phyloP scores from a whole-genome alignment of 2,113 vertebrate genomes.

The Perca schrenkii region DNA sequence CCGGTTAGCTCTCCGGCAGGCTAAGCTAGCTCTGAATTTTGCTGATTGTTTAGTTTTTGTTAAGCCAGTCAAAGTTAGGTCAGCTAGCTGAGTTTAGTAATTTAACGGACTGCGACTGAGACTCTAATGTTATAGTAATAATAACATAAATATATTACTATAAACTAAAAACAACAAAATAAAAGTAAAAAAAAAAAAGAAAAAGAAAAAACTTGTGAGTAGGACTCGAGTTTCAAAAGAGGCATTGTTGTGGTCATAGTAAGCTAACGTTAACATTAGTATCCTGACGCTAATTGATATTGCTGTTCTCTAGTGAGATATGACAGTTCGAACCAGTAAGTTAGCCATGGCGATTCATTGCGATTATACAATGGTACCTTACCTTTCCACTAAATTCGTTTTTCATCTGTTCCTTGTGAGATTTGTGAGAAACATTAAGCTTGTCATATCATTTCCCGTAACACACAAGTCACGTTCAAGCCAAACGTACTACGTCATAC shows the following conservation, averaged over 20 bases:
- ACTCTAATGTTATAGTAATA: background rate
- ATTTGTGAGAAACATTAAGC: background rate
- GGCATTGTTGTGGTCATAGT: conserved; percentile 31
- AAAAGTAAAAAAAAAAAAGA: background rate
- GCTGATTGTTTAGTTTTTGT: conserved; percentile 21
- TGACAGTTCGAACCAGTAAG: background rate
- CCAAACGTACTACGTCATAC: conserved; percentile 30
- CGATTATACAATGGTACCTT: background rate
- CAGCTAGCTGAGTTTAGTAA: background rate
- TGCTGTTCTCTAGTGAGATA: background rate
- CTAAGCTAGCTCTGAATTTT: conserved; percentile 20
- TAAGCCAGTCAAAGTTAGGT: background rate
- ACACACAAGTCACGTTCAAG: background rate
- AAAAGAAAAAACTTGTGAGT: background rate
- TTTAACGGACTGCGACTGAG: background rate
- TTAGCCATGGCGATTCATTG: accelerated
- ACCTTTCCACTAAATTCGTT: conserved; percentile 15
- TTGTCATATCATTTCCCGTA: conserved; percentile 57
- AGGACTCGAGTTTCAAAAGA: background rate
- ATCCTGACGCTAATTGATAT: background rate
- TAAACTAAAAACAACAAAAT: background rate
- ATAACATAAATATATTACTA: background rate
- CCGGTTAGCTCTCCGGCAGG: background rate
- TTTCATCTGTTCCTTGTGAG: background rate
- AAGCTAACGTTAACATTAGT: background rate